Base-by-base conservation (phyloP, 2,888 invertebrate species). In the Petrophora chlorosata region DNA sequence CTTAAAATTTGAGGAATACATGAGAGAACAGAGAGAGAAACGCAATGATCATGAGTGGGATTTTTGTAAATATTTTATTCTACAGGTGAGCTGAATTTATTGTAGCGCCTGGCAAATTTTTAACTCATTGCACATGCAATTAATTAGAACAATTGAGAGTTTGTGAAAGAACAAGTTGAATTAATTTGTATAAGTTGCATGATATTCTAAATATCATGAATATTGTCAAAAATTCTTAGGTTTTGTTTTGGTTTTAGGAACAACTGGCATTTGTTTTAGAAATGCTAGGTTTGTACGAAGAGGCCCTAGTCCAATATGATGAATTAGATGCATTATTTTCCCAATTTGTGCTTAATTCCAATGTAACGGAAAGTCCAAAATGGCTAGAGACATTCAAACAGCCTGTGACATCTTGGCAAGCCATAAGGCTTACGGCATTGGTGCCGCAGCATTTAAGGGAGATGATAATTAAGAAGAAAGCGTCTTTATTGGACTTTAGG, bases 281-380 rank as follows among this genome's bases (percentile, higher is more conserved):
- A 92, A 98, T 98, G 95, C 88, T 99, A 59, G 97, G 97, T 46
- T 91, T 99, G 57, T 95, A 96, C 73, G 97, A 98, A 61, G 98
- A 99, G 87, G 97, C 98, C 8, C 89, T 99, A 61, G 96, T 99
- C 43, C 99, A 99, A 75, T 99, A 98, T 79, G 99, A 99, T 79
- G 99, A 99, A 86, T 90, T 99, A 71, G 98, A 99, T 89, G 98
- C 98, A 36, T 92, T 99, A 63, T 98, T 99, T 82, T 97, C 98
- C 1, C 98, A 99, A 89, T 98, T 98, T 87, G 95, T 99, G 43
- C 94, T 97, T 61, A 98, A 98, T 87, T 96, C 97, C n/a, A 95
- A 96, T 71, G 93, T 96, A 58, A 95, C 96, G 53, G 97, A 96
- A 70, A 94, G 94, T 71, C 96, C 97, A 44, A 92, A 93, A 48